Evolutionary conservation across 1,140 invertebrate genomes (phyloP).

Genomic region (Drosophila saltans): DNA sequence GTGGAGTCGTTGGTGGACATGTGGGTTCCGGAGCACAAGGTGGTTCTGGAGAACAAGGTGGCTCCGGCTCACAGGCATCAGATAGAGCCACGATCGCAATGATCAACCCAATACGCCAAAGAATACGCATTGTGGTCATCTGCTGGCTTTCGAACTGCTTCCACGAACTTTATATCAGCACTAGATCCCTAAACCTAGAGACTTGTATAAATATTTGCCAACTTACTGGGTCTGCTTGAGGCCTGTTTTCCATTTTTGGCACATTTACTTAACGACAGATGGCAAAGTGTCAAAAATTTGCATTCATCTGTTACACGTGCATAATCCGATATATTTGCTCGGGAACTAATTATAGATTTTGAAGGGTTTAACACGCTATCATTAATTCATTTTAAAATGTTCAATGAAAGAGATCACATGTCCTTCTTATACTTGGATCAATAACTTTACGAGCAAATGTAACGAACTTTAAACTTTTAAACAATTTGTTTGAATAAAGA

Average conservation of each 20-base stretch:
- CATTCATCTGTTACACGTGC: not conserved
- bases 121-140: constrained; percentile 21
- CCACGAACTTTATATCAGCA: constrained; percentile 16
- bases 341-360: not conserved
- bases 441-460: too few species aligned
- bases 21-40: not conserved
- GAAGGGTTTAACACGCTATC: not conserved
- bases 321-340: constrained; percentile 20
- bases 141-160: not conserved
- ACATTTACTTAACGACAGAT: not conserved
- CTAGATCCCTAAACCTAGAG: not conserved
- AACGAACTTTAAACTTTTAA: too few species aligned
- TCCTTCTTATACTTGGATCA: too few species aligned
- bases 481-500: too few species aligned
- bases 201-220: constrained; percentile 35
- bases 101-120: not conserved
- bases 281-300: not conserved
- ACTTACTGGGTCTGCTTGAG: not conserved
- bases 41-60: not conserved
- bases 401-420: not conserved
- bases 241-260: constrained; percentile 37
- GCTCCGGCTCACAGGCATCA: not conserved
- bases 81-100: not conserved
- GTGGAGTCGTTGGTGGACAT: not conserved
- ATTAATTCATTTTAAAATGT: not conserved